phyloP scores from a whole-genome alignment of 2,888 invertebrate genomes.

The Drosophila demipolita region DNA sequence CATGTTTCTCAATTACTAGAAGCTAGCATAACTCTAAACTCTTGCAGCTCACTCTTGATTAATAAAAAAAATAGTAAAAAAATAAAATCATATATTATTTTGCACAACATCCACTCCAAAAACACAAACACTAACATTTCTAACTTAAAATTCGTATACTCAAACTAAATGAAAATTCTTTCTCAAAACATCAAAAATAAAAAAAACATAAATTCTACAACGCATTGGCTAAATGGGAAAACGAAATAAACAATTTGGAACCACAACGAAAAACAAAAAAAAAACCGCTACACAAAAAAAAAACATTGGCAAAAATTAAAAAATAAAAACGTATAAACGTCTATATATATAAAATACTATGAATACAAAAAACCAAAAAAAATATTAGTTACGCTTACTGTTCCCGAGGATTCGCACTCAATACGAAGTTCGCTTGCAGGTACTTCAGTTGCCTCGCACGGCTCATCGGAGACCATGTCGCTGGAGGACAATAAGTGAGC shows the following conservation, averaged over 20 bases:
- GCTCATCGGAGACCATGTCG: constrained; percentile 84
- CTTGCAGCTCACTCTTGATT: constrained; percentile 36
- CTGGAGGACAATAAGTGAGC: constrained; percentile 85
- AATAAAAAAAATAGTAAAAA: constrained; percentile 15
- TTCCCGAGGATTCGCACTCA: constrained; percentile 85
- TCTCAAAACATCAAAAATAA: constrained; percentile 39
- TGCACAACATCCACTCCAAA: constrained; percentile 57
- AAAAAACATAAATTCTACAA: constrained; percentile 25
- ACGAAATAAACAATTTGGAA: constrained; percentile 42
- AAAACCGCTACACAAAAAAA: constrained; percentile 7
- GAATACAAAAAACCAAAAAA: constrained; percentile 29
- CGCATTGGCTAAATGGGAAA: constrained; percentile 46
- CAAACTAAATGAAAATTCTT: constrained; percentile 65
- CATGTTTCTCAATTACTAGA: constrained; percentile 37
- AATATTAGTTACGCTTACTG: constrained; percentile 84
- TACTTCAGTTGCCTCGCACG: constrained; percentile 85
- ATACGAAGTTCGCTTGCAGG: constrained; percentile 85
- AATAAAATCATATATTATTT: constrained; percentile 36
- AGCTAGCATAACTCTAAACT: constrained; percentile 22
- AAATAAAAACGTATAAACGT: constrained; percentile 10
- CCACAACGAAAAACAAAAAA: constrained; percentile 26
- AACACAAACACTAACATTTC: constrained; percentile 55
- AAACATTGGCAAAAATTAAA: constrained; percentile 20
- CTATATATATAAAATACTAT: constrained; percentile 20
- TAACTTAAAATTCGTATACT: constrained; percentile 50